Conservation (phyloP, 2,113 vertebrate species). For the Mobula hypostoma region DNA sequence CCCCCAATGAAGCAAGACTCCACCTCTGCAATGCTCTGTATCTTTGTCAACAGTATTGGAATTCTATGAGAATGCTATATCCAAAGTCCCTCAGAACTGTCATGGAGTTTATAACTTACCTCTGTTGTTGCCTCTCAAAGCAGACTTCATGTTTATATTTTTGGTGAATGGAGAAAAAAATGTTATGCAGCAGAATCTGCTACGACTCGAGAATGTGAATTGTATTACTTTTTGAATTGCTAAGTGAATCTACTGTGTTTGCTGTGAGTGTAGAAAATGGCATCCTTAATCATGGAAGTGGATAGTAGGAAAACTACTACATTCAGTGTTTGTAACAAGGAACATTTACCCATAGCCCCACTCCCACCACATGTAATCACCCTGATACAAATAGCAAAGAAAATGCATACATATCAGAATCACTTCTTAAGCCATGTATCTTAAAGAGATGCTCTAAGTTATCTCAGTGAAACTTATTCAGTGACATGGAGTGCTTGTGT, state of each 20-base stretch:
- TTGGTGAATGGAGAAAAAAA: conserved; percentile 16
- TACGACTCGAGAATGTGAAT: conserved; percentile 34
- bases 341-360: background rate
- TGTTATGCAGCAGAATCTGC: background rate
- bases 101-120: background rate
- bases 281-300: conserved; percentile 26
- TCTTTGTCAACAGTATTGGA: conserved; percentile 2
- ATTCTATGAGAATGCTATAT: background rate
- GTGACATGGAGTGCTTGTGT: background rate
- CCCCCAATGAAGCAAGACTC: background rate
- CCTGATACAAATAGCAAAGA: background rate
- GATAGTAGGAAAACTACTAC: background rate
- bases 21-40: background rate
- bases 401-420: background rate
- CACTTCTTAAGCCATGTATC: background rate
- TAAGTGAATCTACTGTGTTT: conserved; percentile 35
- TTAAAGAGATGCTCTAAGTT: background rate
- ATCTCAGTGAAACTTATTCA: background rate
- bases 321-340: background rate
- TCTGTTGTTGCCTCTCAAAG: background rate
- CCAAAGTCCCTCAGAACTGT: conserved; percentile 34
- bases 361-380: background rate
- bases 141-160: conserved; percentile 21
- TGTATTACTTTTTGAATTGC: conserved; percentile 25
- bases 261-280: conserved; percentile 34